Evolutionary conservation across 2,797 vertebrate species (phyloP).

Genomic region (Siniperca undulata): DNA sequence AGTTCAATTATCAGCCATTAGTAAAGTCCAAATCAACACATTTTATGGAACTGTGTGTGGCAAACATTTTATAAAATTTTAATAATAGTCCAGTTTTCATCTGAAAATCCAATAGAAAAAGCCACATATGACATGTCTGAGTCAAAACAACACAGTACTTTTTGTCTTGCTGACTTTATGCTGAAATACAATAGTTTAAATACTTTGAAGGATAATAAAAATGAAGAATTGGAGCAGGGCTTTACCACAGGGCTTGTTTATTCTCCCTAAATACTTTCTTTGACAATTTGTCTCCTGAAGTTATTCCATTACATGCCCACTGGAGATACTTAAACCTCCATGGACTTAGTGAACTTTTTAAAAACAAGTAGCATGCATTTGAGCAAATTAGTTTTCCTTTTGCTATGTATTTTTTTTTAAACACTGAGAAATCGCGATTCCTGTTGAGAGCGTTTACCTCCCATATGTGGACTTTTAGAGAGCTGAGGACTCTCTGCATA

Average conservation of each 20-base stretch:
- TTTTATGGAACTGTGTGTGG: not conserved
- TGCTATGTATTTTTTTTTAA: slow-evolving; percentile 15
- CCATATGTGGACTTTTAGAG: slow-evolving; percentile 35
- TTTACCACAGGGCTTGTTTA: slow-evolving; percentile 61
- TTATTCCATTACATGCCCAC: slow-evolving; percentile 54
- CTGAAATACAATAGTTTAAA: slow-evolving; percentile 48
- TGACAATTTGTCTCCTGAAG: slow-evolving; percentile 47
- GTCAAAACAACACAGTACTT: not conserved
- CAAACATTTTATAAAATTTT: not conserved
- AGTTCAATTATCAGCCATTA: not conserved
- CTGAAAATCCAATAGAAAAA: slow-evolving; percentile 1
- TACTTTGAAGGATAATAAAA: slow-evolving; percentile 65
- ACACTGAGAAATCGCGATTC: slow-evolving; percentile 17
- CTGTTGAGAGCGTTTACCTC: slow-evolving; percentile 1
- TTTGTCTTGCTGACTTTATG: slow-evolving; percentile 38
- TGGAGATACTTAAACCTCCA: slow-evolving; percentile 42
- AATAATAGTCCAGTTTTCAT: slow-evolving; percentile 11
- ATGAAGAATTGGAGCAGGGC: slow-evolving; percentile 47
- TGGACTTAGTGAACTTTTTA: slow-evolving; percentile 49
- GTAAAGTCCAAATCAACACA: not conserved
- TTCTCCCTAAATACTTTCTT: slow-evolving; percentile 56
- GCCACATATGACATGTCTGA: slow-evolving; percentile 13
- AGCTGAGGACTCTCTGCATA: slow-evolving; percentile 35
- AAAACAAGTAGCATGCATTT: slow-evolving; percentile 20
- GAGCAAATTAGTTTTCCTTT: slow-evolving; percentile 21